phyloP scores from a whole-genome alignment of 2,113 vertebrate genomes.

The Rhea pennata region DNA sequence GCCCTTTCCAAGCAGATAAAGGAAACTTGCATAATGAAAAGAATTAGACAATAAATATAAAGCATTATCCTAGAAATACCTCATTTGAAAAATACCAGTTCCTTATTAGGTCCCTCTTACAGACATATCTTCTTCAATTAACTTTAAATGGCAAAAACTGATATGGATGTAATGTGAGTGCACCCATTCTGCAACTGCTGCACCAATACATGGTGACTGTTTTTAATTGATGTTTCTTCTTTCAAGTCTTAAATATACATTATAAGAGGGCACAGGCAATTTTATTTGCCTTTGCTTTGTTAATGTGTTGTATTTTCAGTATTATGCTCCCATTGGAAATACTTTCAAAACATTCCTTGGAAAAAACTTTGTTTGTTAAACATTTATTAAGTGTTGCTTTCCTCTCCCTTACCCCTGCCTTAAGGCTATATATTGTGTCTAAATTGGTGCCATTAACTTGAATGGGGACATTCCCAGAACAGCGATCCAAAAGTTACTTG shows the following conservation, averaged over 20 bases:
- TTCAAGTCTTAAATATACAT: neutral
- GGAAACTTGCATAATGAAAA: neutral
- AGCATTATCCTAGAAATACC: neutral
- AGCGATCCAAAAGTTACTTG: neutral
- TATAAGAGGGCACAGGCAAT: neutral
- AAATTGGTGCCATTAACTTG: neutral
- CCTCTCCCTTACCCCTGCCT: neutral
- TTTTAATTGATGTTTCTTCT: neutral
- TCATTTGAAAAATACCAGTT: neutral
- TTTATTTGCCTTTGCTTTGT: neutral
- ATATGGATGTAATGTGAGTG: neutral
- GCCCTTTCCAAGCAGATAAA: neutral
- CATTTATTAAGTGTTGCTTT: neutral
- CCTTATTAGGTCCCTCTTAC: neutral
- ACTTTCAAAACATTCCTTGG: neutral
- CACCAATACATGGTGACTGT: neutral
- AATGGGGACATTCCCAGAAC: neutral
- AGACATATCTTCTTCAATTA: neutral
- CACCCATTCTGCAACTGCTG: neutral
- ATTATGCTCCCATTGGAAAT: neutral
- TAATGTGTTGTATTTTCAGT: neutral
- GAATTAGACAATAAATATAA: neutral
- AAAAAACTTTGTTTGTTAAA: neutral
- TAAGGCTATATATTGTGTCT: neutral
- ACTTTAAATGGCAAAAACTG: neutral